Conservation (phyloP, 2,888 invertebrate genomes). For the Morpho helenor region DNA sequence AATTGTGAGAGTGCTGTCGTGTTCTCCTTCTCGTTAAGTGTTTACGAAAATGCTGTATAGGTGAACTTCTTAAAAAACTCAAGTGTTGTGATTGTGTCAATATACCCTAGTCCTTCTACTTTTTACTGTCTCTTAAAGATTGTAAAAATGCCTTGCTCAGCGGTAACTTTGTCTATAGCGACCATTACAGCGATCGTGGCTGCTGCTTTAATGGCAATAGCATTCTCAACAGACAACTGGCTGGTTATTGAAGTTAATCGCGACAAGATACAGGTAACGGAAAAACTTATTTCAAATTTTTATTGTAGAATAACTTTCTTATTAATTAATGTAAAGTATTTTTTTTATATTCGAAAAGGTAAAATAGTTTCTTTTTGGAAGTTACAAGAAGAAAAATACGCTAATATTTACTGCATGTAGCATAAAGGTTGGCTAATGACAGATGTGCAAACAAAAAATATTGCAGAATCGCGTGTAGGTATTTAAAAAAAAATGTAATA, state of each 20-base stretch:
- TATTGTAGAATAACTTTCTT: background rate
- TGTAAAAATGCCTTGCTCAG: slow-evolving; percentile 93
- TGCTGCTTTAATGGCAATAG: slow-evolving; percentile 94
- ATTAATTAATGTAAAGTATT: background rate
- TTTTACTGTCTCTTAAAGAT: slow-evolving; percentile 56
- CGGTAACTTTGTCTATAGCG: slow-evolving; percentile 95
- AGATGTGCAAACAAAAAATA: no score
- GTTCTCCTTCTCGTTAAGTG: slow-evolving; percentile 68
- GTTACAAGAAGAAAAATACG: no score
- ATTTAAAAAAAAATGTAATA: background rate
- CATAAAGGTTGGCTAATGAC: no score
- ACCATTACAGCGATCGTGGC: slow-evolving; percentile 97
- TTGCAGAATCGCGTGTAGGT: no score
- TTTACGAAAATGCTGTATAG: slow-evolving; percentile 75
- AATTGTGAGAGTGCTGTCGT: slow-evolving; percentile 74
- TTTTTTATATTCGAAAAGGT: no score
- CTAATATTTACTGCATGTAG: no score
- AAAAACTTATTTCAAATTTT: slow-evolving; percentile 8
- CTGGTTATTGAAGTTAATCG: slow-evolving; percentile 95
- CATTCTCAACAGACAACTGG: slow-evolving; percentile 98
- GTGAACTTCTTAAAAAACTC: slow-evolving; percentile 56
- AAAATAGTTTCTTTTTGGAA: no score
- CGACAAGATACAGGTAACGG: slow-evolving; percentile 89
- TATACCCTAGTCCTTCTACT: slow-evolving; percentile 48
- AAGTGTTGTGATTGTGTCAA: slow-evolving; percentile 73